Evolutionary conservation across 2,888 invertebrate genomes (phyloP).

Genomic region (Epinotia nisella): DNA sequence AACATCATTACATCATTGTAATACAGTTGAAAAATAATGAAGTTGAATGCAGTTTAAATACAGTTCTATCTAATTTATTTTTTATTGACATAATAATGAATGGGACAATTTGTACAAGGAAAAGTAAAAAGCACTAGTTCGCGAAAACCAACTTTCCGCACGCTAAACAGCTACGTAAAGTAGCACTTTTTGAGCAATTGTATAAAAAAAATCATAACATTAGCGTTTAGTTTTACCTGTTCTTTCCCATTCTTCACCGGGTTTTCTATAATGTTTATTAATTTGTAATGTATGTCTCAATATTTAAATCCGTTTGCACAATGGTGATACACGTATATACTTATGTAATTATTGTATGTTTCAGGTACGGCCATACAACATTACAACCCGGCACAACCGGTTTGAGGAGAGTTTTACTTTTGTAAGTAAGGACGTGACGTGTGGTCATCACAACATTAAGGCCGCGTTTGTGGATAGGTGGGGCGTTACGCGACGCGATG

Average conservation of each 20-base stretch:
- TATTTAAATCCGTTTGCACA: not conserved
- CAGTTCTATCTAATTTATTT: too few relatives aligned
- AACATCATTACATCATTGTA: too few relatives aligned
- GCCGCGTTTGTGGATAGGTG: not conserved
- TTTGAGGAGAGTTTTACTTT: not conserved
- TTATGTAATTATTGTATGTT: constrained; percentile 32
- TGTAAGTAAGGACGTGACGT: constrained; percentile 6
- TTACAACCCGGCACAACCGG: not conserved
- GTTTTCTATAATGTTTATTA: not conserved
- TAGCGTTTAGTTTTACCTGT: too few relatives aligned
- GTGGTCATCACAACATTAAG: constrained; percentile 1
- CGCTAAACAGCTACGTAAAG: too few relatives aligned
- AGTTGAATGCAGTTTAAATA: too few relatives aligned
- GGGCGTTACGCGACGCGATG: not conserved
- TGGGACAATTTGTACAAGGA: too few relatives aligned
- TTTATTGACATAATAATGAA: too few relatives aligned
- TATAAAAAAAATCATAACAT: too few relatives aligned
- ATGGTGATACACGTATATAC: not conserved
- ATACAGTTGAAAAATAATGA: too few relatives aligned
- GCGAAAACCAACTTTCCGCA: too few relatives aligned
- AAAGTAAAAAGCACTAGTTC: too few relatives aligned
- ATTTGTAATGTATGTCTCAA: constrained; percentile 6
- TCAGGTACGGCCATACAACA: constrained; percentile 21
- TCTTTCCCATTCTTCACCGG: not conserved
- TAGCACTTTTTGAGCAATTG: too few relatives aligned